These are phyloP conservation scores for Triplophysa tibetana DNA, from an alignment of 2,113 vertebrate species.

Conservation along the genomic window DNA sequence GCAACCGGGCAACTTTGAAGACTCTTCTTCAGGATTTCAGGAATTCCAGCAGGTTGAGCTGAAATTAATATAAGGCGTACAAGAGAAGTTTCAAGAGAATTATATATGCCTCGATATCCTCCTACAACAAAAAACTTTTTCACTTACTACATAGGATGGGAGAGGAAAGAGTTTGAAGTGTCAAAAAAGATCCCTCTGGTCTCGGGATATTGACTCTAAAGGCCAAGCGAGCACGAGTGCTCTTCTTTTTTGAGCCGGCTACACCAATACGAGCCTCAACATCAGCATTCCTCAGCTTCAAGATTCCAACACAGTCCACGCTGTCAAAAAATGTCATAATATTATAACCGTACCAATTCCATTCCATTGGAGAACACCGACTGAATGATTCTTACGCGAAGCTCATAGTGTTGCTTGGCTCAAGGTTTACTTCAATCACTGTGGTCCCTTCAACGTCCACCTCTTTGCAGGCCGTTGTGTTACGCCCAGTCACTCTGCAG, in stretches of 20 bases:
- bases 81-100: background rate
- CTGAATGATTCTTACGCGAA: slow-evolving; percentile 85
- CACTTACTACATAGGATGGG: slow-evolving; percentile 97
- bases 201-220: slow-evolving; percentile 93
- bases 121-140: background rate
- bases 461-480: slow-evolving; percentile 97
- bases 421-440: slow-evolving; percentile 94
- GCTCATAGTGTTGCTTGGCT: slow-evolving; percentile 92
- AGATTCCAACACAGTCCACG: slow-evolving; percentile 96
- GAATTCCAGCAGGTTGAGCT: slow-evolving; percentile 97
- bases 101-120: background rate
- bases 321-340: slow-evolving; percentile 64
- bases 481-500: slow-evolving; percentile 93
- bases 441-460: slow-evolving; percentile 97
- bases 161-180: slow-evolving; percentile 89
- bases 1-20: slow-evolving; percentile 90
- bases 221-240: slow-evolving; percentile 93
- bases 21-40: slow-evolving; percentile 98
- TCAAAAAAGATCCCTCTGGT: slow-evolving; percentile 87
- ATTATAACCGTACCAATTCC: background rate
- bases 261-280: slow-evolving; percentile 97
- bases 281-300: slow-evolving; percentile 96
- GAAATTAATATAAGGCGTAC: slow-evolving; percentile 19
- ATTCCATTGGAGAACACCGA: background rate
- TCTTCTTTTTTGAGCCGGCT: slow-evolving; percentile 98